These are phyloP conservation scores for Ranitomeya imitator DNA, from an alignment of 2,113 vertebrate genomes.

Conservation along the genomic window DNA sequence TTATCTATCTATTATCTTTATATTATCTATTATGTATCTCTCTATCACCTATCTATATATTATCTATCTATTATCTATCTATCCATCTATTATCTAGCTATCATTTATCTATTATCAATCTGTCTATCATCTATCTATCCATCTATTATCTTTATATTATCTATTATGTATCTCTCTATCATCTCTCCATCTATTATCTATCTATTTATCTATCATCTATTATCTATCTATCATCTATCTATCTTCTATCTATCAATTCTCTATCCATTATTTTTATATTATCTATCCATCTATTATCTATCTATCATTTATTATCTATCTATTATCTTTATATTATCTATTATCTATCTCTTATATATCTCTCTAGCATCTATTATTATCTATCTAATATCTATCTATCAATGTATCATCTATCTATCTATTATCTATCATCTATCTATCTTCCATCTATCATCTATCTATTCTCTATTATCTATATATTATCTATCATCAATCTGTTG, in stretches of 20 bases:
- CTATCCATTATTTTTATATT: neutral
- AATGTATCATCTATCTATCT: too few relatives aligned
- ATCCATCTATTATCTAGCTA: neutral
- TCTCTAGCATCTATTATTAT: neutral
- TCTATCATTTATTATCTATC: neutral
- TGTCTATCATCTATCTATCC: neutral
- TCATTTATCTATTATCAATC: neutral
- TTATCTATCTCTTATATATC: neutral
- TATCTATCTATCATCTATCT: neutral
- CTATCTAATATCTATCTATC: neutral
- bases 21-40: too few relatives aligned
- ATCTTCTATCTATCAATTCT: neutral
- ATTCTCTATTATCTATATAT: neutral
- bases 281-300: neutral
- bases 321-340: neutral
- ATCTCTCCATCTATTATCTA: neutral
- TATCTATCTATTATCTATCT: neutral
- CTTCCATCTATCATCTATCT: slow-evolving; percentile 2
- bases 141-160: neutral
- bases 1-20: too few relatives aligned
- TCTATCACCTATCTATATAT: too few relatives aligned
- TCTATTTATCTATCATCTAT: neutral
- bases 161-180: neutral
- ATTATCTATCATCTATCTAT: neutral
- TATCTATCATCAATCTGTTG: neutral